Evolutionary conservation across 37 sponge, comb jelly and placozoan species (phyloP).

Genomic region (Eunapius fragilis): DNA sequence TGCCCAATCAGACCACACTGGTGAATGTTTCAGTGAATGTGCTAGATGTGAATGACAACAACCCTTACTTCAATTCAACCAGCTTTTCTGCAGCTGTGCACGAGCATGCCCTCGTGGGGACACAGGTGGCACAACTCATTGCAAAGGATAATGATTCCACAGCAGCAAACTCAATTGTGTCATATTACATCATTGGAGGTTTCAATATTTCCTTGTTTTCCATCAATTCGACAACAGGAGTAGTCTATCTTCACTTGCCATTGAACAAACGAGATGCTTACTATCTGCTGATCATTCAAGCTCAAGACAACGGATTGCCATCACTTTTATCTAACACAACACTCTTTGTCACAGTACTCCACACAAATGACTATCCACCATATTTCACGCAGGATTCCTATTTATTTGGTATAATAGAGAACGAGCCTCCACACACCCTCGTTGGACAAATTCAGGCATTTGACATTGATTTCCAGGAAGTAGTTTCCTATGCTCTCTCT

Average conservation of each 20-base stretch:
- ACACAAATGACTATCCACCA: slow-evolving; percentile 61
- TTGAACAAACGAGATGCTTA: slow-evolving; percentile 26
- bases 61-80: slow-evolving; percentile 36
- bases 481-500: slow-evolving; percentile 14
- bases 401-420: slow-evolving; percentile 24
- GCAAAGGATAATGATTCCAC: slow-evolving; percentile 69
- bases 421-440: neutral
- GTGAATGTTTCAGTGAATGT: slow-evolving; percentile 26
- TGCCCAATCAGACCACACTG: slow-evolving; percentile 1
- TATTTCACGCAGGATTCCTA: slow-evolving; percentile 43
- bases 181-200: slow-evolving; percentile 32
- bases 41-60: slow-evolving; percentile 72
- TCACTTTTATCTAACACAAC: slow-evolving; percentile 8
- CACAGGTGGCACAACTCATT: slow-evolving; percentile 14
- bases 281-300: slow-evolving; percentile 38
- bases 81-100: slow-evolving; percentile 19
- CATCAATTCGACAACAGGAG: slow-evolving; percentile 45
- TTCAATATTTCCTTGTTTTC: slow-evolving; percentile 37
- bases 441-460: slow-evolving; percentile 39
- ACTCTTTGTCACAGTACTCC: slow-evolving; percentile 23
- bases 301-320: slow-evolving; percentile 43
- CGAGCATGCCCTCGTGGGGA: slow-evolving; percentile 40
- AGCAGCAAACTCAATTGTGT: slow-evolving; percentile 20
- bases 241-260: neutral
- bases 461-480: slow-evolving; percentile 44